Base-by-base conservation (phyloP, 1,140 invertebrate species). In the Drosophila aff. region DNA sequence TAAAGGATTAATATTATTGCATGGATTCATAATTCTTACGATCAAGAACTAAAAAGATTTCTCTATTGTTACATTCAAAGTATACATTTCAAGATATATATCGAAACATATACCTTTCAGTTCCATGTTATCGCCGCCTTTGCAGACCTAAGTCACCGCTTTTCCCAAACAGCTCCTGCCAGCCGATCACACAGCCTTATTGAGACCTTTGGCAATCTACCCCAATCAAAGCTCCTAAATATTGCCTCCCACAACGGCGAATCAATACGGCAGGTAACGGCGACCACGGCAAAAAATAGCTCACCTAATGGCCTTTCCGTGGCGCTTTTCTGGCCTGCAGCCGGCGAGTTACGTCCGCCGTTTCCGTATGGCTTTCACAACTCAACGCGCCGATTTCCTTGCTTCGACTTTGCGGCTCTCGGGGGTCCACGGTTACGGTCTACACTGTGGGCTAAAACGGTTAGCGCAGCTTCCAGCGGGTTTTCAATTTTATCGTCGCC, bases 401-500 rank as follows among this genome's bases (percentile, higher is more conserved):
- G 31, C 58, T 28, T 49, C 18, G 18, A 36, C 59, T 41, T 28
- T 21, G 33, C 71, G 57, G 43, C 65, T 71, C 46, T 21, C 21
- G 21, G 52, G 13, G 23, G 53, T 40, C 49, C n/a, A 9, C 33
- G 61, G 49, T 31, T 28, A 9, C 23, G 61, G 49, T 31, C 58
- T 43, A 28, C 38, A 31, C 44, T 26, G 28, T 53, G 43, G 31
- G 18, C 60, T 36, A 73, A 73, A 62, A 62, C 76, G 57, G 58
- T 33, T 40, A 31, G 61, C 41, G 13, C 79, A 81, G 79, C 73
- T 52, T 82, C 64, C 79, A 72, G 49, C 62, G 67, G 59, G 47
- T 59, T 81, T 82, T 82, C 74, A 77, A 72, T 81, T 81, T 67
- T 81, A 82, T 82, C 62, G 63, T 62, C 69, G 49, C 46, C 79